phyloP scores from a whole-genome alignment of 1,140 invertebrate species.

The Bombus affinis region DNA sequence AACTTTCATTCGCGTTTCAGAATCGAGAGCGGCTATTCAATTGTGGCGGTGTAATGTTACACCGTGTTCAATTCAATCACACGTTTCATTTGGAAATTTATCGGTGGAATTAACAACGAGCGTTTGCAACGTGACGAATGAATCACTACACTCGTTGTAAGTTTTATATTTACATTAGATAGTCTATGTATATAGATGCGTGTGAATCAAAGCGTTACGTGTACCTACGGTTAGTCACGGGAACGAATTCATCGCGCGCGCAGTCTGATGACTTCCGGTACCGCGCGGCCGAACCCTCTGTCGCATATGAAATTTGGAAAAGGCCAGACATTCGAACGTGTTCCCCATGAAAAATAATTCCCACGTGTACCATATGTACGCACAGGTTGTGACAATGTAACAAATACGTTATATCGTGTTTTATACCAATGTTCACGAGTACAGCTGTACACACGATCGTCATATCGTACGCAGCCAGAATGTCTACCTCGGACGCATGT shows the following conservation, averaged over 20 bases:
- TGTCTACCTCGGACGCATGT: neutral
- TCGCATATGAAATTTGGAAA: conserved; percentile 26
- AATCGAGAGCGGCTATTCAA: neutral
- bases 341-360: neutral
- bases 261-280: conserved; percentile 30
- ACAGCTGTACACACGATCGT: conserved; percentile 1
- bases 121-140: conserved; percentile 24
- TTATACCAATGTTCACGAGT: neutral
- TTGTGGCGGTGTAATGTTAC: neutral
- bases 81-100: conserved; percentile 23
- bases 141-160: conserved; percentile 3
- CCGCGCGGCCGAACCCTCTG: neutral
- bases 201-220: conserved; percentile 36
- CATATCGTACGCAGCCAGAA: neutral
- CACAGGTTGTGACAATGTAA: neutral
- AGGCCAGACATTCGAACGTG: too few species aligned
- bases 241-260: conserved; percentile 5
- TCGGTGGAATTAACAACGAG: neutral
- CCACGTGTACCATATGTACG: neutral
- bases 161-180: neutral
- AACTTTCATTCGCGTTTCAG: neutral
- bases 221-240: conserved; percentile 13
- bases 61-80: conserved; percentile 15
- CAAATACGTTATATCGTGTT: neutral
- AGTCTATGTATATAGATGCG: neutral